phyloP scores from a whole-genome alignment of 2,113 vertebrate genomes.

The Eubucco bourcierii region DNA sequence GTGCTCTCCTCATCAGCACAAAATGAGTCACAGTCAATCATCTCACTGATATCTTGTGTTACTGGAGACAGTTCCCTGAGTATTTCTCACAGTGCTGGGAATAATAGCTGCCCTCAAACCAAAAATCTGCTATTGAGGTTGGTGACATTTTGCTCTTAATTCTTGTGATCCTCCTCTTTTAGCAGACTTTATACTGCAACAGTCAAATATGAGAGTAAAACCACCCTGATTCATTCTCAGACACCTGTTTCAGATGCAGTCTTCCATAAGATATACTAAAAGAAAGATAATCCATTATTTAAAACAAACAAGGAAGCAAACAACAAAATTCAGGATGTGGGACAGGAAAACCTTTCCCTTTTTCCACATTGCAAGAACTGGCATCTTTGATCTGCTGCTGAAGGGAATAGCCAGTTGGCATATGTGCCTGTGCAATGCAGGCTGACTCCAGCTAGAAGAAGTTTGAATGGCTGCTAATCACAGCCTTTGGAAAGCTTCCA shows the following conservation, averaged over 20 bases:
- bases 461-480: neutral
- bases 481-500: neutral
- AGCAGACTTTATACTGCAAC: neutral
- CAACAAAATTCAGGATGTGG: neutral
- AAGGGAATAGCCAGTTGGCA: neutral
- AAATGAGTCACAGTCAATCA: constrained; percentile 35
- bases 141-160: neutral
- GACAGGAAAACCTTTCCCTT: neutral
- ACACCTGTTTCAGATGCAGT: neutral
- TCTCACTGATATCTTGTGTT: constrained; percentile 2
- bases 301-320: neutral
- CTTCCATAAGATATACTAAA: neutral
- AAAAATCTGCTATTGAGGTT: neutral
- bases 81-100: neutral
- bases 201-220: neutral
- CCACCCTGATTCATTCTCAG: neutral
- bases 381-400: neutral
- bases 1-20: neutral
- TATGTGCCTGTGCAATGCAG: neutral
- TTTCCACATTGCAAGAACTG: neutral
- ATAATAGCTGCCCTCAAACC: neutral
- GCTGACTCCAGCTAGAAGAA: neutral
- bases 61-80: neutral
- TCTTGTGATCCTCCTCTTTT: neutral
- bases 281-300: neutral